These are phyloP conservation scores for Tortrix viridana DNA, from an alignment of 2,888 invertebrate species.

Conservation along the genomic window DNA sequence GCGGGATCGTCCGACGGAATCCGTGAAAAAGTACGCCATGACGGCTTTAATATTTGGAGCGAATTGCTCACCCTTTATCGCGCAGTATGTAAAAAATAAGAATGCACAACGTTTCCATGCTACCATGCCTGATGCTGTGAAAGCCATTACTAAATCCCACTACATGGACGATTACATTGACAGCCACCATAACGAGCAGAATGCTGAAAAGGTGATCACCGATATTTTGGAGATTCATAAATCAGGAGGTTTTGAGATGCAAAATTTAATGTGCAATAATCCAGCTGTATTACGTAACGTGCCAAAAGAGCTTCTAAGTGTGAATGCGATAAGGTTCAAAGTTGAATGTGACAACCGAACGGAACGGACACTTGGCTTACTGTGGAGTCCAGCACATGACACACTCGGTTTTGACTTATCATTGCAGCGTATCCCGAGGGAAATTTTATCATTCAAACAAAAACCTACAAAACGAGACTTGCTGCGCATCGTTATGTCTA, in stretches of 20 bases:
- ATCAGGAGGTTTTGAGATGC: slow-evolving; percentile 21
- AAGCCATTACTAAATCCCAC: slow-evolving; percentile 20
- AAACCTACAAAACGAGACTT: slow-evolving; percentile 36
- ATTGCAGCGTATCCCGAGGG: slow-evolving; percentile 15
- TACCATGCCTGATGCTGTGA: slow-evolving; percentile 22
- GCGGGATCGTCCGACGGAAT: not conserved
- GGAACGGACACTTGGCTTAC: slow-evolving; percentile 34
- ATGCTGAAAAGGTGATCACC: slow-evolving; percentile 5
- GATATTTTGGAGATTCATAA: slow-evolving; percentile 21
- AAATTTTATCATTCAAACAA: slow-evolving; percentile 17
- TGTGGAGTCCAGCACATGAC: slow-evolving; percentile 25
- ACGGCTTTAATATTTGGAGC: slow-evolving; percentile 5
- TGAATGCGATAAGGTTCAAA: slow-evolving; percentile 19
- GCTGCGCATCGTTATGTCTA: slow-evolving; percentile 28
- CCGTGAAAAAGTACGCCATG: slow-evolving; percentile 4
- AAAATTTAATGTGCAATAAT: slow-evolving; percentile 8
- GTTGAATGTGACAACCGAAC: slow-evolving; percentile 5
- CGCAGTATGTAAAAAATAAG: slow-evolving; percentile 13
- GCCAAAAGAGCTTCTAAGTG: slow-evolving; percentile 23
- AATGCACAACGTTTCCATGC: slow-evolving; percentile 13
- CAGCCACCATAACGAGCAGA: slow-evolving; percentile 1
- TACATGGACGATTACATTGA: slow-evolving; percentile 37
- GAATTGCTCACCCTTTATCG: slow-evolving; percentile 28
- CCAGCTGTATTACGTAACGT: not conserved
- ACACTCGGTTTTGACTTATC: slow-evolving; percentile 23